Evolutionary conservation across 1,140 invertebrate species (phyloP), one percentile per base, ranked within the genome.

Genomic region (Caenorhabditis brenneri): DNA sequence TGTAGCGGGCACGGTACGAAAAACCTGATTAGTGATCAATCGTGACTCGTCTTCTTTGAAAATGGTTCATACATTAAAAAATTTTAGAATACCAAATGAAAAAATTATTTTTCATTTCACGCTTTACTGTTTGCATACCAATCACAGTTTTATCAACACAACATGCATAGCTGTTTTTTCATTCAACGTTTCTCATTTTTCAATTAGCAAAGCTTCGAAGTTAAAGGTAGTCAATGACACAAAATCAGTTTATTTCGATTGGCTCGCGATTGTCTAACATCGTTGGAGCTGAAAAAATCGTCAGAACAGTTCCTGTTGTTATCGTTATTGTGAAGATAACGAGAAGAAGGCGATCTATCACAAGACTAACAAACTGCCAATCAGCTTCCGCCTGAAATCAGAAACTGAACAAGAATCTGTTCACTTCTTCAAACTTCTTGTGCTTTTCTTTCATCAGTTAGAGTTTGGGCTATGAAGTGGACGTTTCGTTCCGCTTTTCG

Each of bases 301-400:
- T 74, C n/a, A 74, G 42, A 39, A 74, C 29, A 12, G 65, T 74
- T 9, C 65, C 65, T 0, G 42, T 74, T 46, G 65, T 42, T 6
- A 74, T 74, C 1, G 65, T 42, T 12, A 74, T 7, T 4, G 36
- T 22, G 22, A 74, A 74, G 24, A 74, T 24, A 12, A 74, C 46
- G 16, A 74, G 65, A 19, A 74, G 36, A 4, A 74, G 24, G 6
- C 65, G 36, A 46, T 74, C 65, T 0, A 74, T 80, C 15, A 80
- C 79, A 2, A 53, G 48, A 29, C 48, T 53, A 9, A 80, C 79
- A 24, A 80, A 80, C 33, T 80, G 79, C 79, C 79, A 80, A 19
- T 80, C 79, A 29, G 79, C 79, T 53, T 80, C 48, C 9, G 79
- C 79, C 79, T 80, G 33, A 53, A 80, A 53, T 53, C 31, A 9